phyloP scores from a whole-genome alignment of 2,888 invertebrate genomes.

The Petrolisthes cinctipes region DNA sequence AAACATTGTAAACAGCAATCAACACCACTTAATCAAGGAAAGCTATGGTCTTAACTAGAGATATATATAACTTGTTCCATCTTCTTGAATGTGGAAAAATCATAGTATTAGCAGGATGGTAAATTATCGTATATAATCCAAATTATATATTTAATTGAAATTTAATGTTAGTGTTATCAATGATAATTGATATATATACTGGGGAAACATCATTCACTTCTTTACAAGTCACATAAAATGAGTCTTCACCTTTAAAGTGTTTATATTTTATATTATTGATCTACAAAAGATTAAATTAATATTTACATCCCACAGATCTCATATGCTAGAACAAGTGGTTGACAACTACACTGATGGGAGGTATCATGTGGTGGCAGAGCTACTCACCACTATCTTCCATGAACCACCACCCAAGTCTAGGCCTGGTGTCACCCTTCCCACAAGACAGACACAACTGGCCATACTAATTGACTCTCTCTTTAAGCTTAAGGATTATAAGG shows the following conservation, averaged over 20 bases:
- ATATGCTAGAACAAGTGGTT: conserved; percentile 60
- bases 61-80: too few relatives aligned
- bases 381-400: conserved; percentile 78
- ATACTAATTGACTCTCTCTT: conserved; percentile 77
- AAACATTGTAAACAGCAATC: too few relatives aligned
- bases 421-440: conserved; percentile 68
- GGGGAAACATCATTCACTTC: too few relatives aligned
- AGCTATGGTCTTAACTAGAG: too few relatives aligned
- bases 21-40: too few relatives aligned
- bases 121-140: too few relatives aligned
- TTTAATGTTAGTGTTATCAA: too few relatives aligned
- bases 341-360: conserved; percentile 71
- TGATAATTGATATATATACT: too few relatives aligned
- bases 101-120: too few relatives aligned
- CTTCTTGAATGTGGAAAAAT: too few relatives aligned
- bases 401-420: conserved; percentile 37
- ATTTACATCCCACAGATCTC: conserved; percentile 39
- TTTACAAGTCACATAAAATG: too few relatives aligned
- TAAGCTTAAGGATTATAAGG: conserved; percentile 55
- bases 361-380: conserved; percentile 78
- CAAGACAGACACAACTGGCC: conserved; percentile 72
- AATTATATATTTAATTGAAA: too few relatives aligned
- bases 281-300: neutral
- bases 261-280: neutral
- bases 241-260: neutral